phyloP scores from a whole-genome alignment of 1,140 invertebrate genomes.

The Colletes gigas region DNA sequence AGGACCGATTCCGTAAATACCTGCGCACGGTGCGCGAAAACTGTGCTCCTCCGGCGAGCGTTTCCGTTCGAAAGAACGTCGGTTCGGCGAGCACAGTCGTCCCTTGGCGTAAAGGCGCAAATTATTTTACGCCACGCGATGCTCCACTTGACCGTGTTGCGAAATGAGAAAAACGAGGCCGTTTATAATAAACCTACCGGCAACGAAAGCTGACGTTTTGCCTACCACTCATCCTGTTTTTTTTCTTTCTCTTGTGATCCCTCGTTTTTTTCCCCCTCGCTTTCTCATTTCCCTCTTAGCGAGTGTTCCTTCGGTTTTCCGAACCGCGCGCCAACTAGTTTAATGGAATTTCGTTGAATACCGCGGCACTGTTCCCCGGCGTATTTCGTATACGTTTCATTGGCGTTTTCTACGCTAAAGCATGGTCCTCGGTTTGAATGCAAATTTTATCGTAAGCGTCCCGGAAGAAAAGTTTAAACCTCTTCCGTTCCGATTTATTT shows the following conservation, averaged over 20 bases:
- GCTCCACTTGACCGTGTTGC: constrained; percentile 62
- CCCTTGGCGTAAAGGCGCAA: constrained; percentile 50
- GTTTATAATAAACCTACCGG: constrained; percentile 68
- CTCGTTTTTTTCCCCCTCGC: constrained; percentile 28
- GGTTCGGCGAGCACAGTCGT: background rate
- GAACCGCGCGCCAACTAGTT: constrained; percentile 49
- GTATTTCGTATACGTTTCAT: constrained; percentile 23
- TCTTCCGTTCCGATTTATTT: constrained; percentile 9
- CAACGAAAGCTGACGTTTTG: constrained; percentile 55
- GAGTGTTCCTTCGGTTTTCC: constrained; percentile 48
- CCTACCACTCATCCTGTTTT: constrained; percentile 44
- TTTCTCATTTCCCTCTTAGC: constrained; percentile 32
- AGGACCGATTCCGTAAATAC: background rate
- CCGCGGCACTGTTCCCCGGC: constrained; percentile 14
- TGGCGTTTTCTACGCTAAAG: background rate
- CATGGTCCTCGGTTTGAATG: constrained; percentile 19
- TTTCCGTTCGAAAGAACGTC: constrained; percentile 14
- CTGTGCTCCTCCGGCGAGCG: background rate
- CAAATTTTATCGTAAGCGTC: constrained; percentile 6
- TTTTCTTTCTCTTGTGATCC: constrained; percentile 41
- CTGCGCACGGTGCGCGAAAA: background rate
- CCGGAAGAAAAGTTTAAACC: constrained; percentile 19
- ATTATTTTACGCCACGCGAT: constrained; percentile 65
- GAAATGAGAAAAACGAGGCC: constrained; percentile 68
- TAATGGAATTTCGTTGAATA: constrained; percentile 59